Evolutionary conservation across 2,797 vertebrate genomes (phyloP).

Genomic region (Silurus lanzhouensis): DNA sequence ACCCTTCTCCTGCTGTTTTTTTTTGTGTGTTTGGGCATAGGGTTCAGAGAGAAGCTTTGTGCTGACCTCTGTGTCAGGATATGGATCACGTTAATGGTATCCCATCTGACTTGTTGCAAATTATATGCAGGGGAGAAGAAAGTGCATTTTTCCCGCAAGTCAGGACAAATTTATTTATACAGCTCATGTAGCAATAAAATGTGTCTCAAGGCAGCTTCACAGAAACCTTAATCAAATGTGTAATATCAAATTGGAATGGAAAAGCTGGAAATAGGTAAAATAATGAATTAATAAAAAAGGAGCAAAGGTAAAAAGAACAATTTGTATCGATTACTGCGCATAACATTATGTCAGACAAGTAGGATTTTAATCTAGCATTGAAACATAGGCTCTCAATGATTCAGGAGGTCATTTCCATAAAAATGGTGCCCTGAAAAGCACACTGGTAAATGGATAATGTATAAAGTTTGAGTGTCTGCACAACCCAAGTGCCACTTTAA

Average conservation of each 20-base stretch:
- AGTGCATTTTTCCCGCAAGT: not conserved
- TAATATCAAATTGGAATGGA: not conserved
- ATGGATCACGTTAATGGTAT: conserved; percentile 48
- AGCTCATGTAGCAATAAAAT: not conserved
- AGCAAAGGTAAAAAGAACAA: too few species aligned
- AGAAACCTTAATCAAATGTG: not conserved
- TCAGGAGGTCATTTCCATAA: not conserved
- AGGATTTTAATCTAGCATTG: not conserved
- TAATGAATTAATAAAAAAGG: not conserved
- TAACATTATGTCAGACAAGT: not conserved
- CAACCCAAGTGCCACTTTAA: conserved; percentile 44
- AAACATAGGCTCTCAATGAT: not conserved
- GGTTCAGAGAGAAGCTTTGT: conserved; percentile 26
- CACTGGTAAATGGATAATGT: conserved; percentile 25
- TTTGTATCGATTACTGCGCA: not conserved
- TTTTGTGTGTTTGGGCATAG: conserved; percentile 21
- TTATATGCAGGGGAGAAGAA: conserved; percentile 28
- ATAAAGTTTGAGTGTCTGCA: conserved; percentile 32
- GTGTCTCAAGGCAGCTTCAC: not conserved
- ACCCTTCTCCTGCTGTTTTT: conserved; percentile 26
- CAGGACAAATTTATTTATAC: not conserved
- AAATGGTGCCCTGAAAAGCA: not conserved
- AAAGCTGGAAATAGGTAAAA: not conserved
- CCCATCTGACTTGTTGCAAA: conserved; percentile 42
- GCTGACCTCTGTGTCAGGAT: conserved; percentile 47